Conservation (phyloP, 2,797 vertebrate species). For the Peromyscus melanophrys region DNA sequence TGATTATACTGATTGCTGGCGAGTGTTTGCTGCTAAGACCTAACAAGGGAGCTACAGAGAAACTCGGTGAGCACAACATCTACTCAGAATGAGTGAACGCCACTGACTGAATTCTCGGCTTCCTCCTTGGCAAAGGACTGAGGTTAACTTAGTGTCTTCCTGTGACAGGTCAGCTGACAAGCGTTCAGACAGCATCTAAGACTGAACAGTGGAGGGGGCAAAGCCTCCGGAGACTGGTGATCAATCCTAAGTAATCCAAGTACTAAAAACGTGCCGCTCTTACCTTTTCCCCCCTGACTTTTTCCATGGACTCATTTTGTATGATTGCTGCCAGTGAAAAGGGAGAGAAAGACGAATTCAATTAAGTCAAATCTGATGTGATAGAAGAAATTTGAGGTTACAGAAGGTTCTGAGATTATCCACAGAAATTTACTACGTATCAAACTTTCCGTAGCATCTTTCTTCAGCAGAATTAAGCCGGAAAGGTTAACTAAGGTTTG, state of each 20-base stretch:
- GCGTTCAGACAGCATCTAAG: slow-evolving; percentile 13
- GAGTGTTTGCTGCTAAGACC: slow-evolving; percentile 57
- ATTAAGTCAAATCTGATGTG: not conserved
- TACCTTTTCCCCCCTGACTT: not conserved
- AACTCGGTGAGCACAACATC: not conserved
- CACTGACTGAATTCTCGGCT: not conserved
- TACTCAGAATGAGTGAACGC: not conserved
- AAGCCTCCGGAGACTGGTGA: slow-evolving; percentile 34
- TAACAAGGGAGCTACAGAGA: slow-evolving; percentile 61
- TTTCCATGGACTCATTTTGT: not conserved
- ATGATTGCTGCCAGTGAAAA: slow-evolving; percentile 18
- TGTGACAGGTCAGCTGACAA: slow-evolving; percentile 32
- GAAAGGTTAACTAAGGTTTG: slow-evolving; percentile 40
- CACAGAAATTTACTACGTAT: not conserved
- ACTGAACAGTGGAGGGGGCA: not conserved
- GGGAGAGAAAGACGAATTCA: slow-evolving; percentile 42
- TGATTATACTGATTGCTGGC: slow-evolving; percentile 60
- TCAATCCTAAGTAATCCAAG: not conserved
- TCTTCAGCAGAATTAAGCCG: not conserved
- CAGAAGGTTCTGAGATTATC: slow-evolving; percentile 23
- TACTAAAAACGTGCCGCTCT: not conserved
- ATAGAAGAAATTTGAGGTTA: not conserved
- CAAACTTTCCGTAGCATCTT: slow-evolving; percentile 36
- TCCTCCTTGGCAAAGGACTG: slow-evolving; percentile 7
- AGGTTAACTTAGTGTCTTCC: slow-evolving; percentile 14